Conservation (phyloP, 2,888 invertebrate genomes). For the Elegia similella region DNA sequence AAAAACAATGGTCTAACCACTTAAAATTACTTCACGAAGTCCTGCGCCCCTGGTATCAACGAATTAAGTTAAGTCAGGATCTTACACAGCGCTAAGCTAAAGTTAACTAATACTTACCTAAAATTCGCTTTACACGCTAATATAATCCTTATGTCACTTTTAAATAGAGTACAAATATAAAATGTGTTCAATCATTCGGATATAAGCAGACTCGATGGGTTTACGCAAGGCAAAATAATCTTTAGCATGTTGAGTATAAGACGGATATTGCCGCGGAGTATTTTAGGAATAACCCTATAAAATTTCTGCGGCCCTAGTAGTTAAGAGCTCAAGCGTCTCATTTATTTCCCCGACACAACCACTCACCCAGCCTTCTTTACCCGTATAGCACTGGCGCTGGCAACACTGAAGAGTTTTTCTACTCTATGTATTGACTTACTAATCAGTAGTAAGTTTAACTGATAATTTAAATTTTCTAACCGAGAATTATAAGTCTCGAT, state of each 20-base stretch:
- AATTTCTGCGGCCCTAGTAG: conserved; percentile 31
- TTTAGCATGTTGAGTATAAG: neutral
- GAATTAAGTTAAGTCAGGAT: conserved; percentile 36
- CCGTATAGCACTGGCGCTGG: neutral
- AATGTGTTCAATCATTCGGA: neutral
- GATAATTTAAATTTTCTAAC: too few relatives aligned
- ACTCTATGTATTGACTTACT: too few relatives aligned
- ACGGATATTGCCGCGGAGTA: conserved; percentile 6
- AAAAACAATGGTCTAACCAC: neutral
- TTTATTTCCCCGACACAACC: conserved; percentile 24
- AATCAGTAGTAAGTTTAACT: too few relatives aligned
- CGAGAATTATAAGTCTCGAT: too few relatives aligned
- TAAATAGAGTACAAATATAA: neutral
- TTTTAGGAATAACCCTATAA: conserved; percentile 16
- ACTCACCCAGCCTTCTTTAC: neutral
- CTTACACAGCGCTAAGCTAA: conserved; percentile 26
- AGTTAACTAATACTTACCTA: neutral
- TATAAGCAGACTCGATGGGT: neutral
- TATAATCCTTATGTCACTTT: neutral
- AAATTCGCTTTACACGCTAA: neutral
- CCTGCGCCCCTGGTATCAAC: conserved; percentile 31
- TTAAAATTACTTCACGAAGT: conserved; percentile 16
- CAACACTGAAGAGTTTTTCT: too few relatives aligned
- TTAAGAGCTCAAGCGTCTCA: conserved; percentile 27
- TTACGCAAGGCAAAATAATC: neutral